Percentiles rank a stretch among this genome's conserved stretches.
These are phyloP conservation scores for Diloba caeruleocephala DNA, from an alignment of 2,888 invertebrate species.

Conservation along the genomic window DNA sequence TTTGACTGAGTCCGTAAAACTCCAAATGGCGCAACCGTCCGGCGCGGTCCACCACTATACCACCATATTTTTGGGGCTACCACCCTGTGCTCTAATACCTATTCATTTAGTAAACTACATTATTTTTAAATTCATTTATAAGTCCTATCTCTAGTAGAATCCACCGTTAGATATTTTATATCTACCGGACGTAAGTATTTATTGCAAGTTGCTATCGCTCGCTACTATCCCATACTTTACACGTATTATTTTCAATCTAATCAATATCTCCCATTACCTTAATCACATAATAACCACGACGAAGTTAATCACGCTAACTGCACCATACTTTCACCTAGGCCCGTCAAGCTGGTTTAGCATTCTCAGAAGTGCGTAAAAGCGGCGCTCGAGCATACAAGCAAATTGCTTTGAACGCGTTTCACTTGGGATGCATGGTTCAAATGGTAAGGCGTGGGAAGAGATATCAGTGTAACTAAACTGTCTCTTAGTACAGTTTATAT, in stretches of 20 bases:
- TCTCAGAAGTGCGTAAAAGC: constrained; percentile 48
- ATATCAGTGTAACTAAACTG: constrained; percentile 17
- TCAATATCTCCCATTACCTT: constrained; percentile 22
- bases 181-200: no score
- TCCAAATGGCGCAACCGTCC: no score
- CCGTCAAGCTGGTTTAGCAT: constrained; percentile 25
- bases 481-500: neutral
- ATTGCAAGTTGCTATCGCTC: no score
- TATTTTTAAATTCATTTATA: no score
- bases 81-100: no score
- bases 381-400: constrained; percentile 33
- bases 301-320: constrained; percentile 21
- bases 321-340: constrained; percentile 37
- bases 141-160: no score
- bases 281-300: constrained; percentile 21
- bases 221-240: neutral
- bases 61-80: no score
- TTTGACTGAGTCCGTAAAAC: no score
- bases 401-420: constrained; percentile 45
- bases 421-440: constrained; percentile 21
- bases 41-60: no score
- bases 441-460: constrained; percentile 15
- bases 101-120: no score
- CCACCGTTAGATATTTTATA: no score
- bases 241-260: constrained; percentile 24